phyloP scores from a whole-genome alignment of 2,113 vertebrate species.

The Pyrgilauda ruficollis region DNA sequence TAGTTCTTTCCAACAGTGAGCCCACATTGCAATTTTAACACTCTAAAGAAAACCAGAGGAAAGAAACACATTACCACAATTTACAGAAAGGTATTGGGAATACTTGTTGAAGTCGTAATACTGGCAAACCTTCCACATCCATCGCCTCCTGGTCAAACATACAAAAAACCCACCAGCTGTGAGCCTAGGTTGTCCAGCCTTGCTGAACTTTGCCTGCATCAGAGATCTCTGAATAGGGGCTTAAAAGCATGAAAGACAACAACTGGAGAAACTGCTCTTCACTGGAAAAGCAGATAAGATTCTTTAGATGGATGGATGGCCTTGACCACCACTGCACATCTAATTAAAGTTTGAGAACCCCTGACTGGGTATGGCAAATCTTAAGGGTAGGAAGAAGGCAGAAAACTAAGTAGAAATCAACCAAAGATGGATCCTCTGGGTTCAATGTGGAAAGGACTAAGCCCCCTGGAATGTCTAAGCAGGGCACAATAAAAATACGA shows the following conservation, averaged over 20 bases:
- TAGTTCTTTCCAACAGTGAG: background rate
- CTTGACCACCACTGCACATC: background rate
- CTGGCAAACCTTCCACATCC: background rate
- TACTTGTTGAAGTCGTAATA: background rate
- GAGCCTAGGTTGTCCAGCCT: background rate
- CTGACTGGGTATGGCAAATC: background rate
- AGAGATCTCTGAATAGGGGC: background rate
- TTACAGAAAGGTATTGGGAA: background rate
- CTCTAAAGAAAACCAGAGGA: background rate
- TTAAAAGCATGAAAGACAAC: rapidly evolving
- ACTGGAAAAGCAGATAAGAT: background rate
- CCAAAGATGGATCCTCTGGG: background rate
- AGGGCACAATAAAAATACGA: rapidly evolving
- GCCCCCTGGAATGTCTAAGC: background rate
- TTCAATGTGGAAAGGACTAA: background rate
- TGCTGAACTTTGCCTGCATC: background rate
- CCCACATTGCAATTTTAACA: background rate
- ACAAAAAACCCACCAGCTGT: rapidly evolving
- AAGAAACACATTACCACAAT: background rate
- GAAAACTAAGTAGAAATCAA: background rate
- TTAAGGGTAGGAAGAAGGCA: background rate
- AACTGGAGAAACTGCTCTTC: background rate
- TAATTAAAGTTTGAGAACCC: background rate
- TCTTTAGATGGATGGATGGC: background rate
- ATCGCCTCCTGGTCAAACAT: background rate